Conservation (phyloP, 2,888 invertebrate genomes). For the Escarpia spicata region DNA sequence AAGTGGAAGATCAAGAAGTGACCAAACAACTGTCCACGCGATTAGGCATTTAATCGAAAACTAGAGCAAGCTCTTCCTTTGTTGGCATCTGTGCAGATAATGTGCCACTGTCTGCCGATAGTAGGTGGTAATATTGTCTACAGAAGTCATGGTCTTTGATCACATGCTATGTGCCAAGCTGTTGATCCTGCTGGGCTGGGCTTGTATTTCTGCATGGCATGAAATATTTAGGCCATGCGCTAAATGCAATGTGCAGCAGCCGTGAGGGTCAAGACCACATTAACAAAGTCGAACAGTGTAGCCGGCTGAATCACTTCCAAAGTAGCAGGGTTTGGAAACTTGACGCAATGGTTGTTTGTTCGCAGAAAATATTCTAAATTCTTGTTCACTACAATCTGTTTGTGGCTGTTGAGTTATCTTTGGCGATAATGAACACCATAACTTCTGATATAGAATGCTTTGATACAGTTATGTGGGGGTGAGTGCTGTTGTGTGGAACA, state of each 20-base stretch:
- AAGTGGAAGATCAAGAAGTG: no score
- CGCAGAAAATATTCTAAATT: background rate
- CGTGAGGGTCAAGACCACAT: background rate
- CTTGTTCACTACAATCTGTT: background rate
- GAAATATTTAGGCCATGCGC: background rate
- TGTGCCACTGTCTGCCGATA: no score
- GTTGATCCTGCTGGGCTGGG: background rate
- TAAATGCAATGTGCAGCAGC: background rate
- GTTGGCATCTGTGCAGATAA: no score
- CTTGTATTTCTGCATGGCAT: background rate
- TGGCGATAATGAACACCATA: background rate
- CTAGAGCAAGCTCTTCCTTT: no score
- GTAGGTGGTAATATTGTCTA: no score
- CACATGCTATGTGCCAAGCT: background rate
- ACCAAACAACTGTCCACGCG: no score
- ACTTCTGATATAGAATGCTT: background rate
- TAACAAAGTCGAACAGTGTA: background rate
- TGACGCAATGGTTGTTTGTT: background rate
- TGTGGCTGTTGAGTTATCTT: background rate
- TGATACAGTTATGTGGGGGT: background rate
- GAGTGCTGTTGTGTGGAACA: background rate
- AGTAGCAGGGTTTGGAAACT: background rate
- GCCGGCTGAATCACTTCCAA: background rate
- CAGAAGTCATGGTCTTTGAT: no score
- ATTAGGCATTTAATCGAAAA: no score